Base-by-base conservation (phyloP, 2,888 invertebrate species). In the Cheiracanthium punctorium region DNA sequence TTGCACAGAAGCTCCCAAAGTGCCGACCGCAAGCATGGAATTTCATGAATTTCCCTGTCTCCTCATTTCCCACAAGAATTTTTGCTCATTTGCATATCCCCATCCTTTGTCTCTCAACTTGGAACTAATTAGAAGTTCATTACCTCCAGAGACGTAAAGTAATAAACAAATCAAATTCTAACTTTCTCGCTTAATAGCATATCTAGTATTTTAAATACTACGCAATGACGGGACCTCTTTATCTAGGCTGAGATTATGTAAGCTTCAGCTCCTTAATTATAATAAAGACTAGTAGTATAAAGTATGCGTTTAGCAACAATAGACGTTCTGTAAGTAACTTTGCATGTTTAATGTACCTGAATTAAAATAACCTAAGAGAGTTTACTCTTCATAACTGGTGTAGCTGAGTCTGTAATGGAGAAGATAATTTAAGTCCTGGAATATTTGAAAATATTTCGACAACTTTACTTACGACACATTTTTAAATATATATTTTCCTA, bases 201-300 rank as follows among this genome's bases (percentile, higher is more conserved):
- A 48, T 77, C 77, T 69, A 48, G 29, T 77, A 52, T 69, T 77
- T 70, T 30, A 69, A 30, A 48, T 65, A 76, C 41, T 58, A 37
- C 24, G 64, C 64, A 43, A 33, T 41, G 75, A 37, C 58, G 75
- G 75, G 58, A 65, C 37, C 76, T 76, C 77, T 77, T 70, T 70
- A 69, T 67, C 67, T 30, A 17, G 20, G 43, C 30, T 14, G 70
- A 79, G 79, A 70, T 71, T 71, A 79, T 71, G 58, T 32, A 77
- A 77, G 69, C 77, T 52, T 77, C 48, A 69, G 69, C 33, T 71
- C 52, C 69, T 70, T 79, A 79, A 79, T 79, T 79, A 79, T 20
- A 58, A 58, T 58, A 58, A 58, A 58, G 58, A 1, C 58, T 58
- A 24, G 24, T 5, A 24, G 20, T 58, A 58, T 58, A 58, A 58